Conservation (phyloP, 2,113 vertebrate genomes). For the Meriones unguiculatus region DNA sequence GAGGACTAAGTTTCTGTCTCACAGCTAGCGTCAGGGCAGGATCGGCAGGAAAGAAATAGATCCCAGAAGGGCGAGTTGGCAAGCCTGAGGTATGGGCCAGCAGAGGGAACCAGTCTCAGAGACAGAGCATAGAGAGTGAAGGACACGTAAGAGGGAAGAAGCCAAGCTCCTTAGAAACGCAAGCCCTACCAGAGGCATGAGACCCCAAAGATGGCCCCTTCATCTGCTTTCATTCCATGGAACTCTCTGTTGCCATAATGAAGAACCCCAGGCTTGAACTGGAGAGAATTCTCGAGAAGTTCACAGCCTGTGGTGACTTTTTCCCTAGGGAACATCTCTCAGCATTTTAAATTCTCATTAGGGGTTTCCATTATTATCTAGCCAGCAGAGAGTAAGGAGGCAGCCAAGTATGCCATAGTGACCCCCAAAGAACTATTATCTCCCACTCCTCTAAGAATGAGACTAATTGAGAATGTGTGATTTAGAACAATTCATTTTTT, state of each 20-base stretch:
- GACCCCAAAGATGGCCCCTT: background rate
- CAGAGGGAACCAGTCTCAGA: background rate
- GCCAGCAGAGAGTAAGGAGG: background rate
- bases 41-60: background rate
- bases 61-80: background rate
- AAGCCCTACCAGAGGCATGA: background rate
- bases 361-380: background rate
- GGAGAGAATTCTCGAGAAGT: background rate
- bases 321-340: background rate
- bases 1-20: background rate
- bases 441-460: background rate
- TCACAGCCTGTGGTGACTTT: background rate
- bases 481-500: conserved; percentile 4
- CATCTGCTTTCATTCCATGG: background rate
- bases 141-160: background rate
- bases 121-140: background rate
- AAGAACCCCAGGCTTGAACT: background rate
- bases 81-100: background rate
- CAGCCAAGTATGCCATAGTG: background rate
- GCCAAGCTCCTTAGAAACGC: background rate
- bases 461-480: background rate
- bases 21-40: background rate
- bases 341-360: background rate
- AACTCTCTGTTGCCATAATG: background rate
- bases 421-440: background rate